phyloP scores from a whole-genome alignment of 2,888 invertebrate species.

The Netelia melanura region DNA sequence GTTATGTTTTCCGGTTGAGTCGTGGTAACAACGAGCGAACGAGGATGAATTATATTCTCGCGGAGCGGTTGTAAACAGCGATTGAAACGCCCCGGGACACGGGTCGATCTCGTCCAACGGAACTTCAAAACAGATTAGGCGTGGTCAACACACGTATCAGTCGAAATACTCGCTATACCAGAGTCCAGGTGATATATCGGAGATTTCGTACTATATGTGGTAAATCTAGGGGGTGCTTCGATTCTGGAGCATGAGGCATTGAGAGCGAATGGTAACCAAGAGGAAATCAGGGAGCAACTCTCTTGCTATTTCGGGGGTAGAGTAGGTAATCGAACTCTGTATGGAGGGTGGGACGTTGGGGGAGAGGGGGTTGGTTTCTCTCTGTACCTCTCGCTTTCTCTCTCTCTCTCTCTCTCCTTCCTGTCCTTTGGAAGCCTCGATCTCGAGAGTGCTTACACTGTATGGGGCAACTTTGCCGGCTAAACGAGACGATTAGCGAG shows the following conservation, averaged over 20 bases:
- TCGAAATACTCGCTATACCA: conserved; percentile 26
- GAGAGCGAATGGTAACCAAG: not conserved
- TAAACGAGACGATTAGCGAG: conserved; percentile 65
- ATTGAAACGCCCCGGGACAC: conserved; percentile 16
- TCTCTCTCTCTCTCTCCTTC: not conserved
- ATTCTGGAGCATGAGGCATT: not conserved
- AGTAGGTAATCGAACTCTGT: conserved; percentile 40
- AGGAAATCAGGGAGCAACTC: conserved; percentile 5
- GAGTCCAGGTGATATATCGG: conserved; percentile 21
- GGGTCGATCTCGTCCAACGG: conserved; percentile 5
- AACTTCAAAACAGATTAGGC: conserved; percentile 57
- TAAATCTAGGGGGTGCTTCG: too few relatives aligned
- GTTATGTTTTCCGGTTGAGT: not conserved
- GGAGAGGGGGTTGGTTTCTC: too few relatives aligned
- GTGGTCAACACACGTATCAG: conserved; percentile 46
- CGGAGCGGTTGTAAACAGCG: conserved; percentile 24
- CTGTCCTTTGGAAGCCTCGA: conserved; percentile 39
- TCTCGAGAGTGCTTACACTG: conserved; percentile 54
- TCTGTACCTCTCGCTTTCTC: too few relatives aligned
- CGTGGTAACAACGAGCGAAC: conserved; percentile 2
- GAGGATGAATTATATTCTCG: conserved; percentile 40
- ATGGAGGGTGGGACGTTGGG: not conserved
- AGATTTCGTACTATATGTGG: not conserved
- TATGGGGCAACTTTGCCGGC: conserved; percentile 53
- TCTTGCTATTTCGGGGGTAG: conserved; percentile 50